phyloP scores from a whole-genome alignment of 2,797 vertebrate genomes.

The Pelochelys cantorii region DNA sequence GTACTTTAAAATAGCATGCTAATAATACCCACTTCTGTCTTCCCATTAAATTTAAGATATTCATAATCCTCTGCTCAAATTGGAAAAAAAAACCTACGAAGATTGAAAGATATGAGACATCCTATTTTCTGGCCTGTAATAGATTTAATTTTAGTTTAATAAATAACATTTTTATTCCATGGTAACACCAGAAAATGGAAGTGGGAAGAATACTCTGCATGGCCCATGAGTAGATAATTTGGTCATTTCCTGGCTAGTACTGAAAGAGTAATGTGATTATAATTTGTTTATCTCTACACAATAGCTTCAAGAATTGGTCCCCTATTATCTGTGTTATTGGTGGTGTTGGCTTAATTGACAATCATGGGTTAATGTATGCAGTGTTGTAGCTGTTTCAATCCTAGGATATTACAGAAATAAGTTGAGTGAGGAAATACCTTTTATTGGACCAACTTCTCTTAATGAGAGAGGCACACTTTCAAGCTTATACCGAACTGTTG shows the following conservation, averaged over 20 bases:
- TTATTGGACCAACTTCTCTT: background rate
- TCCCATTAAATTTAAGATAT: background rate
- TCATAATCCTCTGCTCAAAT: conserved; percentile 27
- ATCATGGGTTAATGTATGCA: background rate
- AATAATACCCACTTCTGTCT: background rate
- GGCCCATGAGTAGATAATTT: background rate
- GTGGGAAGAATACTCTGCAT: background rate
- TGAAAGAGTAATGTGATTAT: background rate
- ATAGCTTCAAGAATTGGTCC: background rate
- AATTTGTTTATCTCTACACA: background rate
- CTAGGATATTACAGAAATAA: background rate
- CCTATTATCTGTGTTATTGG: background rate
- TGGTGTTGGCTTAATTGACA: background rate
- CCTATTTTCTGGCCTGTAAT: background rate
- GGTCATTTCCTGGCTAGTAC: background rate
- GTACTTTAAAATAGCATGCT: background rate
- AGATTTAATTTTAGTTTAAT: background rate
- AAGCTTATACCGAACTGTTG: background rate
- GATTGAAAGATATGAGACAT: background rate
- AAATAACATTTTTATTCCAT: conserved; percentile 10
- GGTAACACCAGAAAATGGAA: conserved; percentile 5
- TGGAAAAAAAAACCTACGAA: background rate
- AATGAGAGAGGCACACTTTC: background rate
- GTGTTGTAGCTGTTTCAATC: background rate
- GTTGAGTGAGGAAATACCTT: background rate